Conservation (phyloP, 2,113 vertebrate genomes). For the Oncorhynchus keta region DNA sequence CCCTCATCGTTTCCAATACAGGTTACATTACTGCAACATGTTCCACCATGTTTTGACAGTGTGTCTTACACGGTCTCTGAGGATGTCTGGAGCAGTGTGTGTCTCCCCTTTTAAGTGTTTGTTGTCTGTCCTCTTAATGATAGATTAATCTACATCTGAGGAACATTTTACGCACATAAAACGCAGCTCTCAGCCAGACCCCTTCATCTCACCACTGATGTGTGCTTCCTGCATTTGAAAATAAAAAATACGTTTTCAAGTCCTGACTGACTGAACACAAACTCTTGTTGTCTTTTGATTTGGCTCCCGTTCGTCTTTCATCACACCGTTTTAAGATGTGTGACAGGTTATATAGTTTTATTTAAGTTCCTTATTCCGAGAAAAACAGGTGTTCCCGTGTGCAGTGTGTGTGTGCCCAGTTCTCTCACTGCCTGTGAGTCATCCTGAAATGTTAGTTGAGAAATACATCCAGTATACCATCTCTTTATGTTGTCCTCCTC, state of each 20-base stretch:
- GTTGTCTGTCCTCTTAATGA: slow-evolving; percentile 56
- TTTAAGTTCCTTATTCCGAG: slow-evolving; percentile 1
- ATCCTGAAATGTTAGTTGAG: not conserved
- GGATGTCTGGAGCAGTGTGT: slow-evolving; percentile 25
- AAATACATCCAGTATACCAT: not conserved
- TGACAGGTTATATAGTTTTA: not conserved
- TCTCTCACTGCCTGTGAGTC: not conserved
- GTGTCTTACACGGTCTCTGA: slow-evolving; percentile 29
- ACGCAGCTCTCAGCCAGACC: slow-evolving; percentile 15
- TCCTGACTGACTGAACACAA: not conserved
- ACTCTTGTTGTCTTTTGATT: slow-evolving; percentile 29
- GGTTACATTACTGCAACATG: slow-evolving; percentile 37
- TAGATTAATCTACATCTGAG: slow-evolving; percentile 61
- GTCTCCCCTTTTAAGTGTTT: slow-evolving; percentile 48
- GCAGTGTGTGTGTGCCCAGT: not conserved
- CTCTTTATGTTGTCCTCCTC: not conserved
- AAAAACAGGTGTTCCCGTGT: not conserved
- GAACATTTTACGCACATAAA: slow-evolving; percentile 41
- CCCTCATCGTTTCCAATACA: slow-evolving; percentile 41
- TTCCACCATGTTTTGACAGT: slow-evolving; percentile 58
- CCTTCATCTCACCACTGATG: slow-evolving; percentile 45
- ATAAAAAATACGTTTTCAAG: slow-evolving; percentile 15
- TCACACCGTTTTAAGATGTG: not conserved
- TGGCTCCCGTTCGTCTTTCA: not conserved
- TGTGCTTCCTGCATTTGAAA: slow-evolving; percentile 37